Evolutionary conservation across 2,113 vertebrate species (phyloP).

Genomic region (Parus major): DNA sequence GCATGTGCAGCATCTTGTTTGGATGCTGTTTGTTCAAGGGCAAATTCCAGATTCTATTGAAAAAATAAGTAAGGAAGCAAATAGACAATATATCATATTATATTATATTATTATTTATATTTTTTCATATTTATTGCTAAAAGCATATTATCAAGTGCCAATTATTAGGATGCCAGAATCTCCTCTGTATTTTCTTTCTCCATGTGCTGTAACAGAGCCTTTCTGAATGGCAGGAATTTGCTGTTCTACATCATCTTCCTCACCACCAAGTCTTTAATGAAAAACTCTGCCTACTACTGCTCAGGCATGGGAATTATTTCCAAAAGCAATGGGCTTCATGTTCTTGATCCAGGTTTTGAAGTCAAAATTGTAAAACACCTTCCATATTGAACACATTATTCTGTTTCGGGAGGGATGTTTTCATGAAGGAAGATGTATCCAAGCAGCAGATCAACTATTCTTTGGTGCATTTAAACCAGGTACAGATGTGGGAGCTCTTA

Average conservation of each 20-base stretch:
- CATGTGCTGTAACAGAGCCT: not conserved
- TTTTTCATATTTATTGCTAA: not conserved
- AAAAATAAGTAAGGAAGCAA: not conserved
- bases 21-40: not conserved
- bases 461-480: not conserved
- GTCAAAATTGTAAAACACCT: not conserved
- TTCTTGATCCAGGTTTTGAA: not conserved
- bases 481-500: not conserved
- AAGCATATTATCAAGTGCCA: not conserved
- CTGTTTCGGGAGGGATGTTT: not conserved
- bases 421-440: not conserved
- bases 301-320: not conserved
- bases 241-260: not conserved
- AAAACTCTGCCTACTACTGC: not conserved
- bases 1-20: not conserved
- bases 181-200: not conserved
- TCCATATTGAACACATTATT: not conserved
- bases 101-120: not conserved
- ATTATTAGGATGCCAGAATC: not conserved
- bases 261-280: not conserved
- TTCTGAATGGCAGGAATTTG: not conserved
- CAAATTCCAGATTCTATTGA: not conserved
- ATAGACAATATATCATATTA: accelerated
- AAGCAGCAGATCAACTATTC: not conserved
- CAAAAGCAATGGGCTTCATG: not conserved